phyloP scores from a whole-genome alignment of 2,888 invertebrate genomes.

The Margaritifera margaritifera region DNA sequence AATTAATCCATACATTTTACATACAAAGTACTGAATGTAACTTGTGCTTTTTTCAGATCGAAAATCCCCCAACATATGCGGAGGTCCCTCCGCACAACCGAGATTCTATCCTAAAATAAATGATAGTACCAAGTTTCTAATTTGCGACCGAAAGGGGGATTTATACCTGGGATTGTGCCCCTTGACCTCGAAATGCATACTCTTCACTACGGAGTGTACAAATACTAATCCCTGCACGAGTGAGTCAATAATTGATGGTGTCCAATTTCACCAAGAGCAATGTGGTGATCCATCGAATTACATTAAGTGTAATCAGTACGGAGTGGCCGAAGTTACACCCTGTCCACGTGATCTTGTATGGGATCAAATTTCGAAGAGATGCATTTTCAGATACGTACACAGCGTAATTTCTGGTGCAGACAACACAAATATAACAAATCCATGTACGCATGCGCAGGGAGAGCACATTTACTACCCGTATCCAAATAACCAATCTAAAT shows the following conservation, averaged over 20 bases:
- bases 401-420: conserved; percentile 10
- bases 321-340: conserved; percentile 35
- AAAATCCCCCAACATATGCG: conserved; percentile 20
- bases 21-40: no score
- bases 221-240: conserved; percentile 38
- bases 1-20: no score
- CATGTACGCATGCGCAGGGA: conserved; percentile 32
- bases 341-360: conserved; percentile 30
- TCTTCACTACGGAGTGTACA: conserved; percentile 25
- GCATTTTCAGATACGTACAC: conserved; percentile 30
- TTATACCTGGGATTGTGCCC: conserved; percentile 32
- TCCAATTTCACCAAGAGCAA: conserved; percentile 33
- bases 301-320: conserved; percentile 44
- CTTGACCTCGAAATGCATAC: conserved; percentile 20
- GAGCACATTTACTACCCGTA: conserved; percentile 51
- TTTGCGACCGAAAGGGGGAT: conserved; percentile 37
- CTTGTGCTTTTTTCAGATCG: conserved; percentile 9
- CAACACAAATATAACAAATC: conserved; percentile 19
- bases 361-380: conserved; percentile 25
- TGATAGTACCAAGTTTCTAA: conserved; percentile 39
- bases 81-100: conserved; percentile 9
- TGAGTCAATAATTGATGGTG: conserved; percentile 15
- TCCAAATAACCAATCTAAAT: conserved; percentile 40
- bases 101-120: conserved; percentile 36
- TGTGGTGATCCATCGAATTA: conserved; percentile 35